Conservation (phyloP, 2,113 vertebrate species). For the Eleginops maclovinus region DNA sequence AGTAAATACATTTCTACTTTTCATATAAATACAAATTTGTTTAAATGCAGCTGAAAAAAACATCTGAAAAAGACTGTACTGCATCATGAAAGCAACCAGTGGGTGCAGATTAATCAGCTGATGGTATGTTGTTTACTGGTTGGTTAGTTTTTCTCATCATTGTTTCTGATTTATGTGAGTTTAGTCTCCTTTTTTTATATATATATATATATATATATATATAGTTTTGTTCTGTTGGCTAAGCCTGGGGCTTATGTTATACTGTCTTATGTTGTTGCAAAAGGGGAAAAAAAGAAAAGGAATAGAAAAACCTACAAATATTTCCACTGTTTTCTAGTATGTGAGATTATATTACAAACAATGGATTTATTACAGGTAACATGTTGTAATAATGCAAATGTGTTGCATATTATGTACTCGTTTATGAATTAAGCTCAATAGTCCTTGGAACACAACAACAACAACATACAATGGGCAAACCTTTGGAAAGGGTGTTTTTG, state of each 20-base stretch:
- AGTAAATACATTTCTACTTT: neutral
- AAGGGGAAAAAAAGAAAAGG: too few relatives aligned
- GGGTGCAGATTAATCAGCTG: neutral
- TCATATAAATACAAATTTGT: neutral
- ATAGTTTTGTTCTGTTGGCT: neutral
- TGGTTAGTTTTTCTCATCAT: too few relatives aligned
- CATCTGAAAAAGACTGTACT: neutral
- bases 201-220: too few relatives aligned
- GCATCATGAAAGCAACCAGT: neutral
- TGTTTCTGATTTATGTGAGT: too few relatives aligned
- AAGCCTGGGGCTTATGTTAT: too few relatives aligned
- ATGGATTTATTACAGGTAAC: neutral
- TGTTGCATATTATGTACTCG: neutral
- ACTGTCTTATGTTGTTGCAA: too few relatives aligned
- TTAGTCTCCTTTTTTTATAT: too few relatives aligned
- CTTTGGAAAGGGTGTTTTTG: slow-evolving; percentile 20
- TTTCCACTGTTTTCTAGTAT: neutral
- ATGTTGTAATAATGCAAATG: neutral
- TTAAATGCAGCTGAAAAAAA: neutral
- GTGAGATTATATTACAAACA: slow-evolving; percentile 25
- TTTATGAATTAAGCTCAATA: neutral
- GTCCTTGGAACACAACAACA: neutral
- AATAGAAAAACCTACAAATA: too few relatives aligned
- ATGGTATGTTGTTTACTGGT: neutral
- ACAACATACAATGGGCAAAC: neutral